A percentile compares a stretch with the other conserved stretches of the same genome.
phyloP scores from a whole-genome alignment of 2,888 invertebrate genomes.

The Lepidonotus clava region DNA sequence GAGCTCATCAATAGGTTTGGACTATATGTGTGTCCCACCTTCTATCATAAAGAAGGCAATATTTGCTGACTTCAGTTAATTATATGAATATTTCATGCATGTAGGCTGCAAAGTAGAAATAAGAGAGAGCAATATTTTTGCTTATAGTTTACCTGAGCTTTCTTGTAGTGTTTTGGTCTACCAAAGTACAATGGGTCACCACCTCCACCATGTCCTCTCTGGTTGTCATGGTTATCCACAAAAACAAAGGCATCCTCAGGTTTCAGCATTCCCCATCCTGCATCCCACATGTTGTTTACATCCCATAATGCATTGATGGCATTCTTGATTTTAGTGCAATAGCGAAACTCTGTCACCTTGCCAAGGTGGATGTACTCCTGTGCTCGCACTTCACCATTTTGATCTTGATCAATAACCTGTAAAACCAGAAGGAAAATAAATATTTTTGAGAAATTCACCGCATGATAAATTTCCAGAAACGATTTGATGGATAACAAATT shows the following conservation, averaged over 20 bases:
- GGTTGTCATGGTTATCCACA: slow-evolving; percentile 95
- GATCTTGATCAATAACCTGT: slow-evolving; percentile 72
- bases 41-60: no score
- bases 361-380: slow-evolving; percentile 71
- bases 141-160: slow-evolving; percentile 36
- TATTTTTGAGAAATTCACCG: neutral
- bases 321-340: slow-evolving; percentile 79
- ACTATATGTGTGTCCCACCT: no score
- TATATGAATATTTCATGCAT: no score
- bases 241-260: slow-evolving; percentile 85
- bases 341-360: slow-evolving; percentile 90
- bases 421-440: neutral
- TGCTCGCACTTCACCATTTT: slow-evolving; percentile 72
- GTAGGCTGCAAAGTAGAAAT: no score
- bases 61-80: no score
- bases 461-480: neutral
- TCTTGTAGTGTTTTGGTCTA: slow-evolving; percentile 15
- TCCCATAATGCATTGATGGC: slow-evolving; percentile 60
- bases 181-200: slow-evolving; percentile 59
- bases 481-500: no score
- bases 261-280: slow-evolving; percentile 70
- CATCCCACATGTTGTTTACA: slow-evolving; percentile 66
- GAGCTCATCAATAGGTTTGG: no score
- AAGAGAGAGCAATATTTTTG: no score
- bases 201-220: slow-evolving; percentile 83